Evolutionary conservation across 2,113 vertebrate species (phyloP), one percentile per base, ranked within the genome.

Genomic region (Melanocharis versteri): DNA sequence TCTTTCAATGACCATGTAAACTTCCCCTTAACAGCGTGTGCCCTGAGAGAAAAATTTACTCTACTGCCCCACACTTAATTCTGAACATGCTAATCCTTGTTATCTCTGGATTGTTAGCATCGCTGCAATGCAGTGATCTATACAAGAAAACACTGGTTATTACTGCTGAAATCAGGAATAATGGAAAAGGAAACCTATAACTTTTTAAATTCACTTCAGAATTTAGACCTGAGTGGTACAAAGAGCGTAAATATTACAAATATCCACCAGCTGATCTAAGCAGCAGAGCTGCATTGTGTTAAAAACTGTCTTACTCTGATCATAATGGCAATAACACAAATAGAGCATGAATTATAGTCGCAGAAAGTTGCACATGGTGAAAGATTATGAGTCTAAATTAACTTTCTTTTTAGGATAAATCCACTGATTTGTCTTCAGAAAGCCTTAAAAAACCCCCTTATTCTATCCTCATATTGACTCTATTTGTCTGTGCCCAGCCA

Each of bases 271-370:
- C 27, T 37, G 39, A 73, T 58, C 22, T 79, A 30, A 83, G 72
- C 61, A 94, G 42, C 54, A 51, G 50, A 76, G 42, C 56, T 92
- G 4, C 54, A 54, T 44, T 40, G 86, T 75, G 37, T 87, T 84
- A 87, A 95, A 89, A 33, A 40, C 70, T 81, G 47, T 89, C 83
- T 92, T 60, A 65, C 47, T 85, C 73, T 62, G 51, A 90, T 86
- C 78, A 77, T 51, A 30, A 9, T 8, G 16, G 58, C 15, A 82
- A 54, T 40, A 84, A 56, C 27, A 60, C 4, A 80, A 71, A 45
- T 20, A 70, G 78, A 51, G 33, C 66, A 27, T 65, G 69, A 47
- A 72, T 84, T 75, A 71, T 0, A 71, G 20, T 12, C 83, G 18
- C 18, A 44, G 9, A 60, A 44, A 45, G 13, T 30, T 45, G 23